These are phyloP conservation scores for Halichondria panicea DNA, from an alignment of 37 sponge, comb jelly and placozoan genomes.

Conservation along the genomic window DNA sequence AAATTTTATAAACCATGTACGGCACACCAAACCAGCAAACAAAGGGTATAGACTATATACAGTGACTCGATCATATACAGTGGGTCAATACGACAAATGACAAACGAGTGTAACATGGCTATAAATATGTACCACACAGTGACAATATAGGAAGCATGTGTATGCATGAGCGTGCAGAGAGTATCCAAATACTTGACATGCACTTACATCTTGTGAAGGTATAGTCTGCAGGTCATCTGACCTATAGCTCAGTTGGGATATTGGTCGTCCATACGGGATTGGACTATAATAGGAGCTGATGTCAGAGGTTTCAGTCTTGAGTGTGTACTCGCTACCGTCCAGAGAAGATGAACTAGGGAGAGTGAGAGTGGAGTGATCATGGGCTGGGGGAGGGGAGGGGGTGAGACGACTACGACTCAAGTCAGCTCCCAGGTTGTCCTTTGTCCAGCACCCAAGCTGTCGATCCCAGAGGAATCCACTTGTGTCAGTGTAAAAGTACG, in stretches of 20 bases:
- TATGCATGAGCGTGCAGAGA: no score
- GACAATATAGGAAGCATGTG: no score
- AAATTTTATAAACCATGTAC: no score
- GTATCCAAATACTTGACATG: no score
- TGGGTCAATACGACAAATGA: no score
- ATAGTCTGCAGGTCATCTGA: conserved; percentile 34
- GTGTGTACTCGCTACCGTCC: neutral
- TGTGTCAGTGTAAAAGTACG: conserved; percentile 39
- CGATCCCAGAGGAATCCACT: conserved; percentile 23
- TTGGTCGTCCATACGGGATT: conserved; percentile 9
- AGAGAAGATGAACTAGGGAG: conserved; percentile 1
- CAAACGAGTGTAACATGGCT: no score
- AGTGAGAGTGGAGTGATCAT: conserved; percentile 8
- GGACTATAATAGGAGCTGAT: neutral
- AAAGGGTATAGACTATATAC: no score
- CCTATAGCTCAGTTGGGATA: conserved; percentile 18
- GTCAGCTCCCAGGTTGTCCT: conserved; percentile 15
- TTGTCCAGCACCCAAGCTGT: conserved; percentile 16
- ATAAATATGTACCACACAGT: no score
- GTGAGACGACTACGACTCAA: conserved; percentile 6
- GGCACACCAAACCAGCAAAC: no score
- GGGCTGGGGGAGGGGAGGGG: neutral
- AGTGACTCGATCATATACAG: no score
- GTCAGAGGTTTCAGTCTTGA: neutral
- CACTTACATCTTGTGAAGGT: conserved; percentile 29